Percentiles rank a stretch among this genome's conserved stretches.
Evolutionary conservation across 2,113 vertebrate species (phyloP).

Genomic region (Ranitomeya variabilis): DNA sequence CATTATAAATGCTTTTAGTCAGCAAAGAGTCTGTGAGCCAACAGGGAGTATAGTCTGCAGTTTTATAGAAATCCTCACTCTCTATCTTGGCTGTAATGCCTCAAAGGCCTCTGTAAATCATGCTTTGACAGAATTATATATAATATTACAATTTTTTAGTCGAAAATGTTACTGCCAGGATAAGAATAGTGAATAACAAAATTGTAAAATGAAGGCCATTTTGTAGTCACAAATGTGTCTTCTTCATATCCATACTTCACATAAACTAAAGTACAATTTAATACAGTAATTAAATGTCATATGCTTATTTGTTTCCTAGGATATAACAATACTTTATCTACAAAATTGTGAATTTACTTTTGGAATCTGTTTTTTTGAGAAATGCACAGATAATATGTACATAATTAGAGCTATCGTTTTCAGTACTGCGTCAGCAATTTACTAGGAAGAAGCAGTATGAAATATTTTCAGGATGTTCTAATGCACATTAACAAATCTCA

Average conservation of each 20-base stretch:
- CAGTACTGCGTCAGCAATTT: constrained; percentile 50
- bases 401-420: constrained; percentile 59
- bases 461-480: constrained; percentile 61
- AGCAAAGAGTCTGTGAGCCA: constrained; percentile 49
- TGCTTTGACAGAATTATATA: constrained; percentile 45
- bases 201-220: constrained; percentile 25
- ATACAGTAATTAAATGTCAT: constrained; percentile 35
- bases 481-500: constrained; percentile 59
- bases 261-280: constrained; percentile 8
- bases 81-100: constrained; percentile 38
- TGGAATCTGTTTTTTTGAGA: constrained; percentile 59
- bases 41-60: constrained; percentile 48
- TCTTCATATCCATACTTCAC: constrained; percentile 7
- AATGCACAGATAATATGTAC: constrained; percentile 43
- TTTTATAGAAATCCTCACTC: constrained; percentile 48
- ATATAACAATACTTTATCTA: constrained; percentile 27
- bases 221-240: constrained; percentile 28
- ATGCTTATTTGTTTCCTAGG: constrained; percentile 22
- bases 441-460: constrained; percentile 49
- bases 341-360: constrained; percentile 53
- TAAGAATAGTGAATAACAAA: constrained; percentile 40
- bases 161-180: constrained; percentile 30
- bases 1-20: constrained; percentile 46
- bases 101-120: constrained; percentile 48
- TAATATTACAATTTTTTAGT: constrained; percentile 38